These are phyloP conservation scores for Rutilus rutilus DNA, from an alignment of 2,113 vertebrate genomes.

Conservation along the genomic window DNA sequence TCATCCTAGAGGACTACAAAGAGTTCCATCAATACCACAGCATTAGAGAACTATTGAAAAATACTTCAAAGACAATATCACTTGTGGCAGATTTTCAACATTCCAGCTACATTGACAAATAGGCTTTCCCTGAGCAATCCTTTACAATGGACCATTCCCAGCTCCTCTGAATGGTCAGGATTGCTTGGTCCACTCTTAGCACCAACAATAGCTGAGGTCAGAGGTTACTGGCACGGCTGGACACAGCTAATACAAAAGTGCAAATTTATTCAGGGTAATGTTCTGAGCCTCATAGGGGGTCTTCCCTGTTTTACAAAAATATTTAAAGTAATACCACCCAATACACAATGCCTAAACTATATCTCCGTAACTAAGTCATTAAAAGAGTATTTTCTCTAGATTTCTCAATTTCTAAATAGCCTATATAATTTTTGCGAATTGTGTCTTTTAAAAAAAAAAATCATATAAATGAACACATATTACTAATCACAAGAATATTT, in stretches of 20 bases:
- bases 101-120: slow-evolving; percentile 51
- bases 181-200: slow-evolving; percentile 48
- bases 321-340: slow-evolving; percentile 50
- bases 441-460: not conserved
- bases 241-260: slow-evolving; percentile 60
- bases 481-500: too few species aligned
- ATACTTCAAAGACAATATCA: slow-evolving; percentile 59
- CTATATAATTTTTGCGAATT: not conserved
- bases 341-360: slow-evolving; percentile 22
- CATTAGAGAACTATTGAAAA: slow-evolving; percentile 19
- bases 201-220: slow-evolving; percentile 71
- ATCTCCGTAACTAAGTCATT: slow-evolving; percentile 5
- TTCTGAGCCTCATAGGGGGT: slow-evolving; percentile 62
- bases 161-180: slow-evolving; percentile 63
- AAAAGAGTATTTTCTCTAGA: not conserved
- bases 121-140: slow-evolving; percentile 55
- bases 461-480: too few species aligned
- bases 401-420: too few species aligned
- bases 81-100: slow-evolving; percentile 54
- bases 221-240: slow-evolving; percentile 69
- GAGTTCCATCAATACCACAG: not conserved
- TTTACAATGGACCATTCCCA: slow-evolving; percentile 77
- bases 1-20: not conserved
- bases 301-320: slow-evolving; percentile 54
- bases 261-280: slow-evolving; percentile 69